Conservation (phyloP, 2,113 vertebrate genomes). For the Dipodomys merriami region DNA sequence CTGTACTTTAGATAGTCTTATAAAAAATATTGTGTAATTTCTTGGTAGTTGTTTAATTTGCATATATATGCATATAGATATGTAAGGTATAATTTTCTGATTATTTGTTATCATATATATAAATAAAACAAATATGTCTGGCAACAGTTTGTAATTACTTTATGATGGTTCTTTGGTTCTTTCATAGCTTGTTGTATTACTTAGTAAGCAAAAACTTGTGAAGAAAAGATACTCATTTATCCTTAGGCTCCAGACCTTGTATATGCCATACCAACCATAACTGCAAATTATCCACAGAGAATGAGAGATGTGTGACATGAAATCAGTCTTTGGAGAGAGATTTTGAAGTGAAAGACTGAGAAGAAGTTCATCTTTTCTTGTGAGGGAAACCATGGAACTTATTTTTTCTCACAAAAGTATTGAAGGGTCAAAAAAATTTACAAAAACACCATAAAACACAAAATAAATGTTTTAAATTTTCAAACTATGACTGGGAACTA, state of each 20-base stretch:
- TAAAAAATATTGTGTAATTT: constrained; percentile 24
- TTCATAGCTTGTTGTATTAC: constrained; percentile 33
- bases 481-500: background rate
- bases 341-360: background rate
- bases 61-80: background rate
- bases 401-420: background rate
- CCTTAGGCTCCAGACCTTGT: background rate
- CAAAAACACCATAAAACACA: background rate
- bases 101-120: constrained; percentile 28
- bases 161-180: constrained; percentile 9
- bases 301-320: background rate
- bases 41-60: background rate
- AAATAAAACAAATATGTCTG: background rate
- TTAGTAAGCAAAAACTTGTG: constrained; percentile 48
- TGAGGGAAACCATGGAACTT: background rate
- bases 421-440: background rate
- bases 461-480: background rate
- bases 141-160: constrained; percentile 55
- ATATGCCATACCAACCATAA: background rate
- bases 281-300: background rate
- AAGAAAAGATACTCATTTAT: background rate
- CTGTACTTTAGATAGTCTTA: background rate
- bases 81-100: background rate
- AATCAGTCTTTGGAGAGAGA: background rate
- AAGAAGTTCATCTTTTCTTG: constrained; percentile 19